Conservation (phyloP, 2,113 vertebrate species). For the Dolichallabes microphthalmus region DNA sequence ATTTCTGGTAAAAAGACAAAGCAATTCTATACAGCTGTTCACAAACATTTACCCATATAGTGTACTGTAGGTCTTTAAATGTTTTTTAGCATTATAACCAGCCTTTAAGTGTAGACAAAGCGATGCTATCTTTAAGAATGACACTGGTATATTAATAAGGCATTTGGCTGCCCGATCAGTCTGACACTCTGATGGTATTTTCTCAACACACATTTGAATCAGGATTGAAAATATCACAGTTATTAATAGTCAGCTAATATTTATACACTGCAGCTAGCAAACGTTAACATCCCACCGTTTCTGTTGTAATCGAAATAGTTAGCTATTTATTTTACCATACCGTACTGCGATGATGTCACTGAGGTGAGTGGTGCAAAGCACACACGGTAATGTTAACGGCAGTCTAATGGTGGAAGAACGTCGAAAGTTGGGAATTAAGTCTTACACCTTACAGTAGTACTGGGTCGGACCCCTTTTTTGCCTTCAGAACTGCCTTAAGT, state of each 20-base stretch:
- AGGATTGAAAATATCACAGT: not conserved
- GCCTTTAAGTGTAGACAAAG: not conserved
- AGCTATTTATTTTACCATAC: not conserved
- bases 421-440: not conserved
- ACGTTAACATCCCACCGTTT: not conserved
- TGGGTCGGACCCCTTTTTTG: no score
- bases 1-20: not conserved
- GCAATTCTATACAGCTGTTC: not conserved
- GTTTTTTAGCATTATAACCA: not conserved
- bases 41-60: not conserved
- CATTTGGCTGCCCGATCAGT: not conserved
- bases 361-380: not conserved
- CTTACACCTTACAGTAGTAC: no score
- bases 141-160: not conserved
- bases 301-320: not conserved
- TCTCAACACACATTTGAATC: not conserved
- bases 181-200: not conserved
- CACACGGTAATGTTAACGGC: not conserved
- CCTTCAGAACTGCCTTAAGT: no score
- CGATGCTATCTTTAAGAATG: not conserved
- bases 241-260: constrained; percentile 6
- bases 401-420: not conserved
- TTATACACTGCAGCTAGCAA: not conserved
- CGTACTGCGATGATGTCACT: not conserved
- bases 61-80: not conserved